Percentiles rank a stretch among this genome's conserved stretches.
Evolutionary conservation across 2,113 vertebrate species (phyloP).

Genomic region (Cheilinus undulatus): DNA sequence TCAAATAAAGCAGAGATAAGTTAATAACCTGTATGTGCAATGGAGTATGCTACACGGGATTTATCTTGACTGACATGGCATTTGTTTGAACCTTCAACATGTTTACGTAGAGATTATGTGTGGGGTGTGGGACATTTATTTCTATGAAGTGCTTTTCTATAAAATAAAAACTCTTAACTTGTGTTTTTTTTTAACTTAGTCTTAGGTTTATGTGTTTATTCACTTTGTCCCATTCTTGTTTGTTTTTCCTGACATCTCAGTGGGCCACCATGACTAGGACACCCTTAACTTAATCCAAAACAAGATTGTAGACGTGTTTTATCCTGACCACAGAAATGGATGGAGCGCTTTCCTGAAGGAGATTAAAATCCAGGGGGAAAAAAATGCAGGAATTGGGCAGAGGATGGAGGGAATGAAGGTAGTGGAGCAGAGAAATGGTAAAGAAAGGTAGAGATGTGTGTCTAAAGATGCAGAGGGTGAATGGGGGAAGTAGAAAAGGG

Average conservation of each 20-base stretch:
- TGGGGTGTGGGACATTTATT: too few relatives aligned
- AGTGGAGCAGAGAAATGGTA: not conserved
- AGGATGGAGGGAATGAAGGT: constrained; percentile 42
- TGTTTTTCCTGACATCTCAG: constrained; percentile 13
- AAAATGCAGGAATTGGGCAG: constrained; percentile 56
- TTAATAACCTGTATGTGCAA: constrained; percentile 59
- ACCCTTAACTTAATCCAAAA: constrained; percentile 65
- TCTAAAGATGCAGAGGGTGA: constrained; percentile 26
- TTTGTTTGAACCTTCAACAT: constrained; percentile 10
- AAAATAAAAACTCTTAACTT: too few relatives aligned
- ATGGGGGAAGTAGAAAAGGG: constrained; percentile 32
- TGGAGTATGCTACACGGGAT: constrained; percentile 30
- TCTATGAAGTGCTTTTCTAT: too few relatives aligned
- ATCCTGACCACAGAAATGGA: constrained; percentile 63
- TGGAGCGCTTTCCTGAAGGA: constrained; percentile 70
- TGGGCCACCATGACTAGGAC: constrained; percentile 28
- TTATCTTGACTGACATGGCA: constrained; percentile 30
- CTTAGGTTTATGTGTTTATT: not conserved
- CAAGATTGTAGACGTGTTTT: constrained; percentile 41
- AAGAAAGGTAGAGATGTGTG: constrained; percentile 22
- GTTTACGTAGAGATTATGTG: constrained; percentile 5
- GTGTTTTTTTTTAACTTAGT: not conserved
- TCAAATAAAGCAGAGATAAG: constrained; percentile 69
- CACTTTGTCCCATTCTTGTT: constrained; percentile 4
- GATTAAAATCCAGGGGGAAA: constrained; percentile 73